Evolutionary conservation across 2,113 vertebrate genomes (phyloP).

Genomic region (Mastomys natalensis): DNA sequence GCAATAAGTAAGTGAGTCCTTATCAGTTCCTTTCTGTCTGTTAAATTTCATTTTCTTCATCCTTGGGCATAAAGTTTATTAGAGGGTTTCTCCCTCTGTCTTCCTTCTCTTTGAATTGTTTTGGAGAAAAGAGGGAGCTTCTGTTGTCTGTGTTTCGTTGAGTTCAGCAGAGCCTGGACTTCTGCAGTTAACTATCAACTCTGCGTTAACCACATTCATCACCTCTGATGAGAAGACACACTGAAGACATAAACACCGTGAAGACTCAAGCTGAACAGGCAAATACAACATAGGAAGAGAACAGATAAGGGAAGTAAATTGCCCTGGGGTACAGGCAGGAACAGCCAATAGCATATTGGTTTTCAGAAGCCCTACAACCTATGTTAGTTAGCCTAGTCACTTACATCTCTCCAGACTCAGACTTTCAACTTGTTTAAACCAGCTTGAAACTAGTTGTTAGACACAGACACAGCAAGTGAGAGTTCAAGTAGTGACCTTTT

Average conservation of each 20-base stretch:
- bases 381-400: not conserved
- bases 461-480: not conserved
- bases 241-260: not conserved
- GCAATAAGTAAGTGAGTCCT: slow-evolving; percentile 20
- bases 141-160: slow-evolving; percentile 27
- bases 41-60: slow-evolving; percentile 64
- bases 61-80: slow-evolving; percentile 27
- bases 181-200: not conserved
- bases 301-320: not conserved
- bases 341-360: not conserved
- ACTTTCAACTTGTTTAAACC: not conserved
- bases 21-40: slow-evolving; percentile 27
- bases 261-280: not conserved
- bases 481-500: not conserved
- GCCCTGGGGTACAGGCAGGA: not conserved
- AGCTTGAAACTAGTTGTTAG: slow-evolving; percentile 4
- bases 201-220: not conserved
- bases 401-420: not conserved
- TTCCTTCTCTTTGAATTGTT: not conserved
- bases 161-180: not conserved
- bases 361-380: not conserved
- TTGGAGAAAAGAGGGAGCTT: not conserved
- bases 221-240: slow-evolving; percentile 18
- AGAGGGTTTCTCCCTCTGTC: not conserved
- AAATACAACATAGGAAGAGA: not conserved